Evolutionary conservation across 2,797 vertebrate genomes (phyloP).

Genomic region (Eulemur coronatus): DNA sequence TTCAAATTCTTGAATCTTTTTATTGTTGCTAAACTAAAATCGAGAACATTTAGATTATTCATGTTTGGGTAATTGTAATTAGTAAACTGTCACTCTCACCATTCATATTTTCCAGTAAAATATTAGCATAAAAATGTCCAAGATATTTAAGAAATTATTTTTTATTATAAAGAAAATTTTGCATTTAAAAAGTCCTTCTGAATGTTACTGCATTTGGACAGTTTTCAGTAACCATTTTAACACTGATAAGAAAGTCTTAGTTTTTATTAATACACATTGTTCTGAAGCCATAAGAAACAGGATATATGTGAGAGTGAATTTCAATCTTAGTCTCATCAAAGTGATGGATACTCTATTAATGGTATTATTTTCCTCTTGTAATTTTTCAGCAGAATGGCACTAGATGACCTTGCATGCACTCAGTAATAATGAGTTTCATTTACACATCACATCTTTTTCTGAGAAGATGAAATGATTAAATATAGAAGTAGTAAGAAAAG

Average conservation of each 20-base stretch:
- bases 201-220: background rate
- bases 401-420: background rate
- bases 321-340: background rate
- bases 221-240: background rate
- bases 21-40: background rate
- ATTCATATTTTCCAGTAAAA: background rate
- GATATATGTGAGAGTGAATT: background rate
- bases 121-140: background rate
- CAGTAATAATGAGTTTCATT: background rate
- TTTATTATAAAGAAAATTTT: background rate
- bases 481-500: slow-evolving; percentile 10
- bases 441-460: background rate
- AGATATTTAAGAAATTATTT: background rate
- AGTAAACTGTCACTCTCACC: background rate
- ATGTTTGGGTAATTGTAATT: background rate
- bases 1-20: background rate
- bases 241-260: background rate
- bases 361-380: background rate
- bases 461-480: slow-evolving; percentile 31
- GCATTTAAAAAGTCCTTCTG: background rate
- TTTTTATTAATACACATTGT: background rate
- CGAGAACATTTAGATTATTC: background rate
- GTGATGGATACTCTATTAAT: background rate
- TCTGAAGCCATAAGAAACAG: background rate
- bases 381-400: background rate